Conservation (phyloP, 2,797 vertebrate species). For the Tokudaia tokunoshimensis region DNA sequence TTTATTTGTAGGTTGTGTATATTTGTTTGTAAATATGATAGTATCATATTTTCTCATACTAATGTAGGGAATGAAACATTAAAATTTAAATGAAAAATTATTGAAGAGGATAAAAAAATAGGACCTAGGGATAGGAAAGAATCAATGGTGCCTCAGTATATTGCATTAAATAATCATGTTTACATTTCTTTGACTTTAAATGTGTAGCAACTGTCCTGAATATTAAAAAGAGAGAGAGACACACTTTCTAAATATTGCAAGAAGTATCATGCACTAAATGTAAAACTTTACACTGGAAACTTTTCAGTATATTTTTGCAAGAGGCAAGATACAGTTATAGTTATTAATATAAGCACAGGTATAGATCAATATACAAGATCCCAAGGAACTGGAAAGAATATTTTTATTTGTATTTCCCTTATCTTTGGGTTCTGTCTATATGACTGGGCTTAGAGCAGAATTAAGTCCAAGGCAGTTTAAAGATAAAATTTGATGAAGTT, state of each 20-base stretch:
- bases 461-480: background rate
- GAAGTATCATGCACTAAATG: background rate
- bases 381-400: background rate
- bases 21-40: background rate
- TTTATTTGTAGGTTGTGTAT: background rate
- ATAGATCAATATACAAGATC: background rate
- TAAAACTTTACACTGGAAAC: background rate
- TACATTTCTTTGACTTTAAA: background rate
- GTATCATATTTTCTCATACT: background rate
- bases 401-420: background rate
- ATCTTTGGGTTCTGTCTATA: background rate
- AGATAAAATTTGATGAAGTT: background rate
- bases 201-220: background rate
- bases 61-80: no score
- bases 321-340: background rate
- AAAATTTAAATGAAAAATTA: background rate
- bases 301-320: background rate
- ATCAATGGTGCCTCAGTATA: background rate
- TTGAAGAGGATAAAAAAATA: background rate
- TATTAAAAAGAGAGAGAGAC: background rate
- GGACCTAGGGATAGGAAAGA: background rate
- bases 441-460: background rate
- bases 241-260: background rate
- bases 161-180: background rate
- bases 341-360: background rate